Conservation (phyloP, 1,140 invertebrate genomes). For the Zophobas morio region DNA sequence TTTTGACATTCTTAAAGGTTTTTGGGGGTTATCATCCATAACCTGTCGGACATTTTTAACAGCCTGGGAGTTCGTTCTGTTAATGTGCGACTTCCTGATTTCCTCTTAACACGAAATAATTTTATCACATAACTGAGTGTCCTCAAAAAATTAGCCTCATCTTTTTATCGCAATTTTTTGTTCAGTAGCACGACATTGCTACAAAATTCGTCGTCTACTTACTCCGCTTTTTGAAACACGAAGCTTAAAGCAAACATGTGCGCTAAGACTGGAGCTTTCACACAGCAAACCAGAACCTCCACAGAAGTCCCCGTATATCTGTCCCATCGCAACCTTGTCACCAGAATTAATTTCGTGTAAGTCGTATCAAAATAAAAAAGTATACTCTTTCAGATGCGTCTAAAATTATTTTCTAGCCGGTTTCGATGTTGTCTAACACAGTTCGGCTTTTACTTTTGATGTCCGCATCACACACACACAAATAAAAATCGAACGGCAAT, state of each 20-base stretch:
- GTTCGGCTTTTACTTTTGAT: conserved; percentile 42
- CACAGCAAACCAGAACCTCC: background rate
- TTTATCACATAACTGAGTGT: no score
- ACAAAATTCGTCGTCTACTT: background rate
- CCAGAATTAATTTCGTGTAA: conserved; percentile 29
- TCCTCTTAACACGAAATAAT: no score
- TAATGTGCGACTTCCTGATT: no score
- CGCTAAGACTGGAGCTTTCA: no score
- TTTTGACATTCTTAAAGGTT: no score
- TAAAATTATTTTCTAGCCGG: conserved; percentile 40
- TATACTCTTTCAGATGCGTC: conserved; percentile 24
- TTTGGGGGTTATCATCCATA: no score
- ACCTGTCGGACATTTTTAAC: no score
- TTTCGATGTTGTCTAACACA: conserved; percentile 36
- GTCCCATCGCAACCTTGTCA: background rate
- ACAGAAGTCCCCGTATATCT: conserved; percentile 4
- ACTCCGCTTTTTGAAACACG: background rate
- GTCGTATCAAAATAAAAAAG: conserved; percentile 12
- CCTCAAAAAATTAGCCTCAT: no score
- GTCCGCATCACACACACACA: conserved; percentile 14
- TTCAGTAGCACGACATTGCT: no score
- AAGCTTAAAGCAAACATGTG: no score
- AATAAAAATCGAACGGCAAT: conserved; percentile 36
- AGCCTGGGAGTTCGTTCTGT: no score
- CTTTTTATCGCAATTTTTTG: no score